These are phyloP conservation scores for Dipodomys stephensi DNA, from an alignment of 2,113 vertebrate species.

Conservation along the genomic window DNA sequence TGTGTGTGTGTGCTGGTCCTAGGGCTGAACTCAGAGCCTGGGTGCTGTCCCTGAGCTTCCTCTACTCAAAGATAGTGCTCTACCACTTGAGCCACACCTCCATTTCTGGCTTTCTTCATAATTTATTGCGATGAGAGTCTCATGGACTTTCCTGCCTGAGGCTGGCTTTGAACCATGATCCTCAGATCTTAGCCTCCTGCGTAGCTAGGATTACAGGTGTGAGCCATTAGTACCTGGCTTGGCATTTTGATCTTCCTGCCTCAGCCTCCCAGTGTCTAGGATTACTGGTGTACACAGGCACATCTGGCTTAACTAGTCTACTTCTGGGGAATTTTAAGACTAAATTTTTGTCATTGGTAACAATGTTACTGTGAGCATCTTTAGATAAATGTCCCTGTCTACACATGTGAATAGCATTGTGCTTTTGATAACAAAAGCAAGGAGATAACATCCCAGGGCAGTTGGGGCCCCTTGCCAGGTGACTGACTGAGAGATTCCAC, in stretches of 20 bases:
- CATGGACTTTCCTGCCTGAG: too few species aligned
- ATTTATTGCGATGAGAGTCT: too few species aligned
- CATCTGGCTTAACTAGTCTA: neutral
- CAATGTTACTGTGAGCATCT: neutral
- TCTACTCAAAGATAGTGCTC: too few species aligned
- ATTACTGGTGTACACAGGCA: neutral
- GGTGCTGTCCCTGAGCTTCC: too few species aligned
- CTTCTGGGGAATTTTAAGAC: neutral
- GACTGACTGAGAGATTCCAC: neutral
- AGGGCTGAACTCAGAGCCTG: too few species aligned
- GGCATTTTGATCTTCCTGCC: neutral
- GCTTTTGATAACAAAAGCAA: slow-evolving; percentile 11
- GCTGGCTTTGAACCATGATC: too few species aligned
- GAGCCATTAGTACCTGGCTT: too few species aligned
- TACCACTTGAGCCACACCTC: too few species aligned
- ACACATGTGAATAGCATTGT: neutral
- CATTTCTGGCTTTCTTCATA: too few species aligned
- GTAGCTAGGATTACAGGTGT: too few species aligned
- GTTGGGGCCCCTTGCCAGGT: neutral
- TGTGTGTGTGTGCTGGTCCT: too few species aligned
- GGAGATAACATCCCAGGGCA: neutral
- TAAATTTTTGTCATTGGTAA: neutral
- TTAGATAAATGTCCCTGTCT: neutral
- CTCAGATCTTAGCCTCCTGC: too few species aligned
- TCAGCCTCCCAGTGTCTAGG: neutral